These are phyloP conservation scores for Plebejus argus DNA, from an alignment of 2,888 invertebrate genomes.

Conservation along the genomic window DNA sequence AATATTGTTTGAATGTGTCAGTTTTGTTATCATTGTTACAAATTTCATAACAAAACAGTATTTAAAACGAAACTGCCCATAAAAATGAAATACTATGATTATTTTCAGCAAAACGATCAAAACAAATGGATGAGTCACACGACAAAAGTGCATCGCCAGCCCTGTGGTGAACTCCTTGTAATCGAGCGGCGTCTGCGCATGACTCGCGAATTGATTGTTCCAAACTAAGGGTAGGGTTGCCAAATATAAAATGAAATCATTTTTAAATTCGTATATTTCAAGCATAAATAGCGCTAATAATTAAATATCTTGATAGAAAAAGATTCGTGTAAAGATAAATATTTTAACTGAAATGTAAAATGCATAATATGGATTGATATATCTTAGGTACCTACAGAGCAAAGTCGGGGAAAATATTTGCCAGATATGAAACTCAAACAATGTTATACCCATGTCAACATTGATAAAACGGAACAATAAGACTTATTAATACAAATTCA, in stretches of 20 bases:
- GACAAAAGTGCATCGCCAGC: slow-evolving; percentile 13
- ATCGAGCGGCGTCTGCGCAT: slow-evolving; percentile 11
- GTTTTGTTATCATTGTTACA: neutral
- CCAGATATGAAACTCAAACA: slow-evolving; percentile 26
- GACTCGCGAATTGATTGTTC: slow-evolving; percentile 38
- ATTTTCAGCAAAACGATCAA: neutral
- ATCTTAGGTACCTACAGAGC: neutral
- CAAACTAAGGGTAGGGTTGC: slow-evolving; percentile 33
- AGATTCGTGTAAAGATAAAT: too few species aligned
- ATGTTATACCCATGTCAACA: slow-evolving; percentile 25
- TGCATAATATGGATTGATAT: neutral
- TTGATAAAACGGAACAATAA: slow-evolving; percentile 3
- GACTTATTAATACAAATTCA: slow-evolving; percentile 15
- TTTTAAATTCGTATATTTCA: neutral
- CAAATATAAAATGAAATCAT: too few species aligned
- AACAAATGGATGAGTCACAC: neutral
- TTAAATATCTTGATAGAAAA: too few species aligned
- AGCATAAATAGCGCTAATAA: too few species aligned
- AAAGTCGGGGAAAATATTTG: slow-evolving; percentile 15
- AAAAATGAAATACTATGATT: neutral
- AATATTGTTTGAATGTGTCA: neutral
- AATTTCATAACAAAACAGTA: too few species aligned
- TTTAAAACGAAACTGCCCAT: neutral
- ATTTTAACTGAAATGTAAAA: neutral
- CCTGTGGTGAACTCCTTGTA: slow-evolving; percentile 9